These are phyloP conservation scores for Acanthosepion lycidas DNA, from an alignment of 2,888 invertebrate species.

Conservation along the genomic window DNA sequence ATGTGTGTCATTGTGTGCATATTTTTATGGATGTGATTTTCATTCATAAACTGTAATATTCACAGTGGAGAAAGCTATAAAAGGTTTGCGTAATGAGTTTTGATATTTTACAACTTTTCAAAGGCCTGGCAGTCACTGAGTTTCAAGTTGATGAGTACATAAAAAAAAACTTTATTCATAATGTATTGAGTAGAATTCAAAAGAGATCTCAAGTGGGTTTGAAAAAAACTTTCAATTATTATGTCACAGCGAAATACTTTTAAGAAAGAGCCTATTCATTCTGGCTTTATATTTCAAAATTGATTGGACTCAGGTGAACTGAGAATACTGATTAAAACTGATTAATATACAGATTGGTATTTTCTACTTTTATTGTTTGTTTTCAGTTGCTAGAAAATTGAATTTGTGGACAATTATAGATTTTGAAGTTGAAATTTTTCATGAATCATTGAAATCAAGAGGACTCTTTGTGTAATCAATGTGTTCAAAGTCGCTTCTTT, in stretches of 20 bases:
- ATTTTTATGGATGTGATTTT: neutral
- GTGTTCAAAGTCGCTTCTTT: too few species aligned
- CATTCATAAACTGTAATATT: neutral
- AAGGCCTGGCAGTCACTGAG: neutral
- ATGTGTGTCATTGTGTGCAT: neutral
- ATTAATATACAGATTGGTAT: neutral
- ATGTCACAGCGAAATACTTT: neutral
- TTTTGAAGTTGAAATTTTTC: too few species aligned
- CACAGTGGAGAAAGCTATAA: neutral
- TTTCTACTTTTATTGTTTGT: neutral
- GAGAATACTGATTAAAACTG: neutral
- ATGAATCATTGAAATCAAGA: too few species aligned
- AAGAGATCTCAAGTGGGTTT: neutral
- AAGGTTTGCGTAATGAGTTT: neutral
- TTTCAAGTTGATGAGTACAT: neutral
- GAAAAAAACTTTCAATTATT: neutral
- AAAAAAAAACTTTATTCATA: neutral
- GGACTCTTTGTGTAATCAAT: too few species aligned
- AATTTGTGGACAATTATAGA: too few species aligned
- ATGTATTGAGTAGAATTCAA: neutral
- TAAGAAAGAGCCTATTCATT: neutral
- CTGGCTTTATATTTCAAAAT: neutral
- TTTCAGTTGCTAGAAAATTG: neutral
- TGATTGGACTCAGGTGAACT: neutral
- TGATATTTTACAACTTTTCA: neutral